Evolutionary conservation across 2,797 vertebrate genomes (phyloP), one percentile per base, ranked within the genome.

Genomic region (Falco concolor): DNA sequence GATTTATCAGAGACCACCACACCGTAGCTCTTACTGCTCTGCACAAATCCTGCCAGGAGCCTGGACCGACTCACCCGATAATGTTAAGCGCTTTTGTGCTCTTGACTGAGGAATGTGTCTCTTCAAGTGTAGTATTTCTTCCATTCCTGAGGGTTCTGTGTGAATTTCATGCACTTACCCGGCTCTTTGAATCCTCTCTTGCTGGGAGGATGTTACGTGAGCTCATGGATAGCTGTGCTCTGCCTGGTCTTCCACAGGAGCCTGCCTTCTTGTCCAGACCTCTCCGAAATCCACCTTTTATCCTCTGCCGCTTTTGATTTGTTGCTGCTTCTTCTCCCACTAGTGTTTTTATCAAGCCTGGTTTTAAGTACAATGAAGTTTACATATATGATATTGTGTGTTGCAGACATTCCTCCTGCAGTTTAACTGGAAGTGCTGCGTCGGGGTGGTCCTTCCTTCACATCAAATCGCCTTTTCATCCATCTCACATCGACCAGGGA

Each of bases 231-330:
- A 49, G 44, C 54, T 89, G 65, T 81, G 28, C 65, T 84, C 47
- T 3, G 20, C 72, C 56, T 76, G 61, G 38, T 42, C 70, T 92
- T 86, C 89, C 30, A 36, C 9, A 60, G 73, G 49, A 94, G 17
- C 76, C 60, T 77, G 77, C 8, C 32, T 85, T 81, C 73, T 79
- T 81, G 12, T 65, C 91, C 87, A 72, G 82, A 81, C 50, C 75
- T 28, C 63, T 88, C 89, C 20, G 40, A 89, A 96, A 96, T 94
- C 91, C 6, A 0, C 67, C 76, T 92, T 93, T 95, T 95, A 86
- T 95, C 89, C 61, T 93, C 96, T 95, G 83, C 86, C 93, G 91
- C 69, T 49, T 95, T 78, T 95, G 92, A 96, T 93, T 96, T 96
- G 80, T 88, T 87, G 89, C 52, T 42, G 44, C 94, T 91, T 64